Conservation (phyloP, 2,113 vertebrate genomes). For the Solea solea region DNA sequence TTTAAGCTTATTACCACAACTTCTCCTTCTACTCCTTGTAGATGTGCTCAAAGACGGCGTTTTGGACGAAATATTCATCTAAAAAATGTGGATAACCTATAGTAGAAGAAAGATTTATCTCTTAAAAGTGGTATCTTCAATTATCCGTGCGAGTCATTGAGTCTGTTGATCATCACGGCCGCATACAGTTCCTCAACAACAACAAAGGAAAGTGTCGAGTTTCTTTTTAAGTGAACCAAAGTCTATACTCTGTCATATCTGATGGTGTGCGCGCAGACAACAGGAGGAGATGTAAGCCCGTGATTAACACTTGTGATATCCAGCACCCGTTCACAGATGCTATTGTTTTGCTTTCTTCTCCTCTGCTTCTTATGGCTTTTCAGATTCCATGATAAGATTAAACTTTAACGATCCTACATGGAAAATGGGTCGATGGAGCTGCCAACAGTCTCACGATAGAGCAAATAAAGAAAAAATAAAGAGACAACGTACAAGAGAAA, state of each 20-base stretch:
- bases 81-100: background rate
- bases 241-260: slow-evolving; percentile 16
- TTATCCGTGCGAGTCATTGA: no score
- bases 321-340: slow-evolving; percentile 7
- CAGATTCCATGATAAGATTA: slow-evolving; percentile 56
- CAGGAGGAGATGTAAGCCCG: slow-evolving; percentile 19
- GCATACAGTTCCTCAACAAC: background rate
- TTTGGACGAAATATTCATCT: background rate
- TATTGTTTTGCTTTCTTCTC: slow-evolving; percentile 21
- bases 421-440: slow-evolving; percentile 34
- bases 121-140: no score
- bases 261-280: slow-evolving; percentile 30
- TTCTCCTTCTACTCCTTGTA: no score
- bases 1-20: no score
- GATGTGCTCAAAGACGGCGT: background rate
- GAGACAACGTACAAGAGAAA: background rate
- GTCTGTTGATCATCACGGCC: background rate
- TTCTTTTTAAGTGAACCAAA: background rate
- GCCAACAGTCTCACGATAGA: slow-evolving; percentile 2
- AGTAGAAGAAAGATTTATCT: background rate
- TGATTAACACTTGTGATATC: slow-evolving; percentile 49
- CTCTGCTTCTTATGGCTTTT: slow-evolving; percentile 17
- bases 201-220: background rate
- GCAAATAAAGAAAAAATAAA: background rate
- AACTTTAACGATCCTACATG: slow-evolving; percentile 50